Base-by-base conservation (phyloP, 2,113 vertebrate genomes). In the Ochotona princeps region DNA sequence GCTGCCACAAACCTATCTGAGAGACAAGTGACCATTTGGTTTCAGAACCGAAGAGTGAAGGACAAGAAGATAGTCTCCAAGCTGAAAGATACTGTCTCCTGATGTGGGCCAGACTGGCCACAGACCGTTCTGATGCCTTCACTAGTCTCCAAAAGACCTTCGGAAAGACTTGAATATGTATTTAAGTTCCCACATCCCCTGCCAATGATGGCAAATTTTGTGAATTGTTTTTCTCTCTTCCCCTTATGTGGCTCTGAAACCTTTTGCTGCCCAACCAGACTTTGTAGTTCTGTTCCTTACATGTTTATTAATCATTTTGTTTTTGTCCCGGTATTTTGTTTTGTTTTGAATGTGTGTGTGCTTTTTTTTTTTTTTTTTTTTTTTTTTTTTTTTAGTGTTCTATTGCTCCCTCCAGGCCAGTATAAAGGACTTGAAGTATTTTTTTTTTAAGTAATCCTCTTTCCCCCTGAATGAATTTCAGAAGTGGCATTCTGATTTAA, bases 21-120 rank as follows among this genome's bases (percentile, higher is more conserved):
- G 94, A 98, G 98, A 98, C 98, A 99, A 98, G 98, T 99, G 91
- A 99, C 98, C 96, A 98, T 99, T 98, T 99, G 99, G 99, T 99
- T 99, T 98, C 98, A 99, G 96, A 99, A 99, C 93, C 98, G 98
- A 95, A 98, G 98, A 87, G 99, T 99, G 95, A 99, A 99, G 97
- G 98, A 99, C 91, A 98, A 99, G 98, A 99, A 98, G 97, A 98
- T 99, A 44, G 98, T 98, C 96, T 98, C 98, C 94, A 98, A 98
- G 96, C 98, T 98, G 96, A 98, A 98, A 97, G 98, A 98, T 83
- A 98, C 96, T n/a, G 98, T 98, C 69, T 98, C 98, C 88, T 98
- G 98, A 98, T 98, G 87, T 95, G 96, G 89, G 69, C 92, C 94
- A 14, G 96, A 94, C 87, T 96, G 94, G 73, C 92, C 91, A 69